Percentiles rank a stretch among this genome's conserved stretches.
Conservation (phyloP, 1,140 invertebrate species). For the Drosophila grimshawi region DNA sequence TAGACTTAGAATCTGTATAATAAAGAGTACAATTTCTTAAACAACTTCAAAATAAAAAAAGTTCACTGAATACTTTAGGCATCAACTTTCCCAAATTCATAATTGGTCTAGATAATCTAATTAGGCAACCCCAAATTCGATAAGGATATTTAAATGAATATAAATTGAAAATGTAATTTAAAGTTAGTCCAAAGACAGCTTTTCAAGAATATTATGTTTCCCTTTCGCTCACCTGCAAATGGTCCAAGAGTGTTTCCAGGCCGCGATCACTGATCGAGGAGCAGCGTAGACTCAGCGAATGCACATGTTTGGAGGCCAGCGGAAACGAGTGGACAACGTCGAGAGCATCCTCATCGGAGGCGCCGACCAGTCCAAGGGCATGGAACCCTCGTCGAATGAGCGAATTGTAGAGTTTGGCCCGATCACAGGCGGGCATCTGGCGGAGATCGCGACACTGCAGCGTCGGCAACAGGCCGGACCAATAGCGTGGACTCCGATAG, state of each 20-base stretch:
- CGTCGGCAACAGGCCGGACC: conserved; percentile 92
- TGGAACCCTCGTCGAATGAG: conserved; percentile 94
- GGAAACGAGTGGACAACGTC: conserved; percentile 94
- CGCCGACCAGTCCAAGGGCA: conserved; percentile 92
- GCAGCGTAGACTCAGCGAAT: conserved; percentile 92
- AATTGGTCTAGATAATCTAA: no score
- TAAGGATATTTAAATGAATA: no score
- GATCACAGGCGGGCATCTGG: conserved; percentile 87
- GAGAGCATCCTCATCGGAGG: conserved; percentile 94
- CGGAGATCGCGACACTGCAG: conserved; percentile 93
- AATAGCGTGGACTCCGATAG: conserved; percentile 93
- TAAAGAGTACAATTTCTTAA: no score
- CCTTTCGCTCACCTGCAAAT: conserved; percentile 88
- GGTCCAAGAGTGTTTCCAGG: conserved; percentile 93
- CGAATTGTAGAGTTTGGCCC: conserved; percentile 91
- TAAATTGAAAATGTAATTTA: no score
- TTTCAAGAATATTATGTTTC: not conserved
- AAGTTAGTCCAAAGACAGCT: not conserved
- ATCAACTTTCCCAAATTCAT: no score
- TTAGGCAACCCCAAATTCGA: no score
- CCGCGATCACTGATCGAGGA: conserved; percentile 95
- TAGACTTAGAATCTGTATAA: no score
- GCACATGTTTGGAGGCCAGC: conserved; percentile 91
- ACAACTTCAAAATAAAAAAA: no score
- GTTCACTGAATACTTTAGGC: no score